These are phyloP conservation scores for Trachelus iudaicus DNA, from an alignment of 2,888 invertebrate genomes.

Conservation along the genomic window DNA sequence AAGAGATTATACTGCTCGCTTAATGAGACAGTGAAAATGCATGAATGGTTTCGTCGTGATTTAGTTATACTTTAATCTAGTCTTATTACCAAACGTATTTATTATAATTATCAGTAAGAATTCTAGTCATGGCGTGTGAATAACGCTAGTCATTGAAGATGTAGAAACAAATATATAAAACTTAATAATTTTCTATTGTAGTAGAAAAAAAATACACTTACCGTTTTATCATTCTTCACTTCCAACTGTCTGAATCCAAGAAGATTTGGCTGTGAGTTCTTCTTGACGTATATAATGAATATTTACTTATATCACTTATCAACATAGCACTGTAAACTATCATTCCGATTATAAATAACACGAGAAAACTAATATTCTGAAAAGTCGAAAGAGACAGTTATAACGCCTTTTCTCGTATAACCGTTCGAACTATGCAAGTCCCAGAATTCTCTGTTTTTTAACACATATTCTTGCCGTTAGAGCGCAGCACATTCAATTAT, in stretches of 20 bases:
- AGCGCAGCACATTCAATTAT: not conserved
- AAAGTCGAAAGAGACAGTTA: not conserved
- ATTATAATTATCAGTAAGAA: not conserved
- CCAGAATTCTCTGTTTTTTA: not conserved
- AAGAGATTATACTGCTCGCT: constrained; percentile 54
- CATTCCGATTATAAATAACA: not conserved
- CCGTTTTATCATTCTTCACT: not conserved
- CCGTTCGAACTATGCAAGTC: not conserved
- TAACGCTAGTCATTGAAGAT: not conserved
- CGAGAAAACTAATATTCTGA: not conserved
- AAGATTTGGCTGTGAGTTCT: not conserved
- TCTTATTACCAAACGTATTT: not conserved
- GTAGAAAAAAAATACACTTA: not conserved
- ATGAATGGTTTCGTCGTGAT: not conserved
- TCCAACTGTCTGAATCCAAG: not conserved
- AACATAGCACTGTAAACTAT: not conserved
- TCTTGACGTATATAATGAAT: not conserved
- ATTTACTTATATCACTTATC: not conserved
- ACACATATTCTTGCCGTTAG: not conserved
- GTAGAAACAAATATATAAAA: not conserved
- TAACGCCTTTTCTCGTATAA: not conserved
- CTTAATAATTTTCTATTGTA: not conserved
- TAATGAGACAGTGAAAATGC: constrained; percentile 50
- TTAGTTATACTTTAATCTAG: not conserved
- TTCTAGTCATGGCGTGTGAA: not conserved